Percentiles rank a stretch among this genome's conserved stretches.
Evolutionary conservation across 2,113 vertebrate genomes (phyloP).

Genomic region (Mesoclemmys tuberculata): DNA sequence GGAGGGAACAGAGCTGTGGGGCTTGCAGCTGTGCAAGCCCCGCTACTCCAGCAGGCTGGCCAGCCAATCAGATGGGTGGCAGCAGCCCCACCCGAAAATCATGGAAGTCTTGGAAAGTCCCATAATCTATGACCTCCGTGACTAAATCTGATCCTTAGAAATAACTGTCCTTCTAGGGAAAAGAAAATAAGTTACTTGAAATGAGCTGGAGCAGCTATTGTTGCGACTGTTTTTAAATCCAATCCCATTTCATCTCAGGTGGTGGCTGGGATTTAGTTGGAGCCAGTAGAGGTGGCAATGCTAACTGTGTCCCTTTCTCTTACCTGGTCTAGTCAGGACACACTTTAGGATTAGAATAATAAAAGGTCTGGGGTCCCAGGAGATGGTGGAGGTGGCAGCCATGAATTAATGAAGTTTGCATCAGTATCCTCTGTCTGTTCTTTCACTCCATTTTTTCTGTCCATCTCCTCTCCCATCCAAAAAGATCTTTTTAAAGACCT

Average conservation of each 20-base stretch:
- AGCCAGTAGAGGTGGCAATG: background rate
- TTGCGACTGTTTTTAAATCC: background rate
- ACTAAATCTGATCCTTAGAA: no score
- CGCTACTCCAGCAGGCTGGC: no score
- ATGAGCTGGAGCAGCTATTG: background rate
- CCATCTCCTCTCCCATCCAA: no score
- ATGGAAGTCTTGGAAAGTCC: no score
- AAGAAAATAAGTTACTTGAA: background rate
- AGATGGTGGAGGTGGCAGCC: background rate
- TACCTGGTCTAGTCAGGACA: background rate
- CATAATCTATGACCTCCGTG: no score
- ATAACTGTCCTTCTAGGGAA: background rate
- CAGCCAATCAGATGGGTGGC: no score
- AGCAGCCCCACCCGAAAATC: no score
- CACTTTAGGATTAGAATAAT: background rate
- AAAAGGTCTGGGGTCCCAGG: background rate
- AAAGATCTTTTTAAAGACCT: no score
- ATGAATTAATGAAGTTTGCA: background rate
- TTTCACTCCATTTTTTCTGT: no score
- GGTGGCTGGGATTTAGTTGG: background rate
- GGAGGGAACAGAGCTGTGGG: no score
- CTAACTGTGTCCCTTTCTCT: background rate
- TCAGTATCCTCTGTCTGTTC: no score
- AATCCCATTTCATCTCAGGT: background rate
- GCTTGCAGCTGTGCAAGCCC: no score